Conservation (phyloP, 2,888 invertebrate genomes). For the Sympetrum striolatum region DNA sequence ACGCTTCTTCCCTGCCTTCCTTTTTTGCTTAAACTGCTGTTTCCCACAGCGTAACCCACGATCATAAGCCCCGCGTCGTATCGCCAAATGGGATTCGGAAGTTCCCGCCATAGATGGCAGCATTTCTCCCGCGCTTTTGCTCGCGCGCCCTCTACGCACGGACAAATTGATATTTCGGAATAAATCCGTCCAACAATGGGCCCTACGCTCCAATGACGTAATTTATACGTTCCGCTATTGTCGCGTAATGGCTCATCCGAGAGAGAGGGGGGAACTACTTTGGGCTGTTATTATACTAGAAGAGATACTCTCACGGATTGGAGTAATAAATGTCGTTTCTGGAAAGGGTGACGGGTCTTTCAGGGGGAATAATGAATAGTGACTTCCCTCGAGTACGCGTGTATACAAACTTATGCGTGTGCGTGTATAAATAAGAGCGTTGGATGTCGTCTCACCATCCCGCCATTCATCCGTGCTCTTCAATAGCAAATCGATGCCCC, state of each 20-base stretch:
- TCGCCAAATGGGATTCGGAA: too few species aligned
- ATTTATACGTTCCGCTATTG: constrained; percentile 14
- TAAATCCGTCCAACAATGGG: not conserved
- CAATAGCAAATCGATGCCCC: too few species aligned
- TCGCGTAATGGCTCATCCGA: not conserved
- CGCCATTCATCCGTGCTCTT: too few species aligned
- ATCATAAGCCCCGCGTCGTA: too few species aligned
- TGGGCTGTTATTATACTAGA: not conserved
- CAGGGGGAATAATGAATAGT: not conserved
- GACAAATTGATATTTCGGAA: not conserved
- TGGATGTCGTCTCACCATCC: too few species aligned
- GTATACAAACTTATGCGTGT: not conserved
- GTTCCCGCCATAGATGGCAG: too few species aligned
- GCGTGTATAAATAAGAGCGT: not conserved
- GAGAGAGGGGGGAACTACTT: not conserved
- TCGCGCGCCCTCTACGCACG: not conserved
- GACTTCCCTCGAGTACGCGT: not conserved
- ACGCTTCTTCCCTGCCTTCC: too few species aligned
- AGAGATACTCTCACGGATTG: not conserved
- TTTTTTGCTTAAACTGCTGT: too few species aligned
- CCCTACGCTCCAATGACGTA: not conserved
- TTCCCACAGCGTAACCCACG: too few species aligned
- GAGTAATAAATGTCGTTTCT: not conserved
- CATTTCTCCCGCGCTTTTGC: too few species aligned
- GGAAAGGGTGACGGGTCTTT: not conserved